Evolutionary conservation across 2,888 invertebrate species (phyloP).

Genomic region (Amphipyra tragopoginis): DNA sequence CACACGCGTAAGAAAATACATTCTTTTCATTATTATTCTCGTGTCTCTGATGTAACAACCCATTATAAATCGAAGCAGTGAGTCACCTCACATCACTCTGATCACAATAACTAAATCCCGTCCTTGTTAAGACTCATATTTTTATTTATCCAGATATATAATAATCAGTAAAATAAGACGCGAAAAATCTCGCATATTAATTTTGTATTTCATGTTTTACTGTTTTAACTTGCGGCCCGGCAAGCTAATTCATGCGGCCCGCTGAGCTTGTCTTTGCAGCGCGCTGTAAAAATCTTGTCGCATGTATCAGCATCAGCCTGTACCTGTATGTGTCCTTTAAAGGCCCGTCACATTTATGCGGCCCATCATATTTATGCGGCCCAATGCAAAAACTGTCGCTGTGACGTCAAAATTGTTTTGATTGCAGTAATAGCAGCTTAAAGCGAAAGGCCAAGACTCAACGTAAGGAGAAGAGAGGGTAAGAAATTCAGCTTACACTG

Average conservation of each 20-base stretch:
- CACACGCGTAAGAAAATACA: background rate
- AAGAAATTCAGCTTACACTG: conserved; percentile 23
- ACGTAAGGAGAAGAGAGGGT: conserved; percentile 45
- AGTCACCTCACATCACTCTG: background rate
- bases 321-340: too few relatives aligned
- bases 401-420: conserved; percentile 38
- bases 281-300: too few relatives aligned
- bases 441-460: conserved; percentile 43
- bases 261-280: background rate
- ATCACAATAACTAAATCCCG: background rate
- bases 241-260: conserved; percentile 5
- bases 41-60: too few relatives aligned
- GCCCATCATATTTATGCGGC: background rate
- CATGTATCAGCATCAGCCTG: too few relatives aligned
- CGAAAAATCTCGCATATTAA: background rate
- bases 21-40: too few relatives aligned
- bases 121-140: background rate
- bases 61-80: too few relatives aligned
- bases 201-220: background rate
- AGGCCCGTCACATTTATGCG: too few relatives aligned
- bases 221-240: background rate
- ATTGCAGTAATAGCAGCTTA: conserved; percentile 49
- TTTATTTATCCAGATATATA: too few relatives aligned
- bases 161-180: background rate
- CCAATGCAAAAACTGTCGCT: background rate